phyloP scores from a whole-genome alignment of 2,888 invertebrate genomes.

The Oscheius sp. region DNA sequence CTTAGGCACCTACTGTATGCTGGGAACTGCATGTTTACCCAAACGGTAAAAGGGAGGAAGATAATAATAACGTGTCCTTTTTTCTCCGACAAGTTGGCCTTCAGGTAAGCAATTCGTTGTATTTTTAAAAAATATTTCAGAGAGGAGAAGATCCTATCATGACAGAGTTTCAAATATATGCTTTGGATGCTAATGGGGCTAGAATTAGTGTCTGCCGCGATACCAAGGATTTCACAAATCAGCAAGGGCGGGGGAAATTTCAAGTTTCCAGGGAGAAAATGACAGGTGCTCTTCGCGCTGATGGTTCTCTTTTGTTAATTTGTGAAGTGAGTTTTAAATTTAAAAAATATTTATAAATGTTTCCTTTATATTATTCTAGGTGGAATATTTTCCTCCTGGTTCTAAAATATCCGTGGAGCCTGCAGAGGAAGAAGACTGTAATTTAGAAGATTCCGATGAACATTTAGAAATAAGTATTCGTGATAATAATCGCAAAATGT shows the following conservation, averaged over 20 bases:
- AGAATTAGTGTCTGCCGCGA: constrained; percentile 70
- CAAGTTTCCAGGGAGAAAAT: constrained; percentile 68
- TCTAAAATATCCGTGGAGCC: constrained; percentile 65
- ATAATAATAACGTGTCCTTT: constrained; percentile 67
- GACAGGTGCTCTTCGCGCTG: constrained; percentile 60
- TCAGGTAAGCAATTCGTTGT: constrained; percentile 38
- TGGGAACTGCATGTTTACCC: constrained; percentile 73
- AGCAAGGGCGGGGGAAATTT: constrained; percentile 72
- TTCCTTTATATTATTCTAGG: constrained; percentile 30
- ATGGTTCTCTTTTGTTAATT: constrained; percentile 65
- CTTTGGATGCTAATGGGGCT: constrained; percentile 56
- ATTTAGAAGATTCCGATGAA: constrained; percentile 52
- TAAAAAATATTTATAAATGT: neutral
- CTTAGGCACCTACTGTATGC: constrained; percentile 61
- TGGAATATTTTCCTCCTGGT: constrained; percentile 64
- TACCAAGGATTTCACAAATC: constrained; percentile 71
- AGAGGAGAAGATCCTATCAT: constrained; percentile 69
- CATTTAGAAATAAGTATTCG: constrained; percentile 47
- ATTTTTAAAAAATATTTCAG: constrained; percentile 44
- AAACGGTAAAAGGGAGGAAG: constrained; percentile 72
- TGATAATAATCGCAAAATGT: constrained; percentile 58
- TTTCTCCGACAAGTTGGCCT: constrained; percentile 69
- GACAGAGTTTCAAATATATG: constrained; percentile 73
- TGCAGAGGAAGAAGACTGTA: constrained; percentile 54
- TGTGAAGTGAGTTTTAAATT: constrained; percentile 62